Percentiles rank a stretch among this genome's conserved stretches.
These are phyloP conservation scores for Apamea anceps DNA, from an alignment of 2,888 invertebrate genomes.

Conservation along the genomic window DNA sequence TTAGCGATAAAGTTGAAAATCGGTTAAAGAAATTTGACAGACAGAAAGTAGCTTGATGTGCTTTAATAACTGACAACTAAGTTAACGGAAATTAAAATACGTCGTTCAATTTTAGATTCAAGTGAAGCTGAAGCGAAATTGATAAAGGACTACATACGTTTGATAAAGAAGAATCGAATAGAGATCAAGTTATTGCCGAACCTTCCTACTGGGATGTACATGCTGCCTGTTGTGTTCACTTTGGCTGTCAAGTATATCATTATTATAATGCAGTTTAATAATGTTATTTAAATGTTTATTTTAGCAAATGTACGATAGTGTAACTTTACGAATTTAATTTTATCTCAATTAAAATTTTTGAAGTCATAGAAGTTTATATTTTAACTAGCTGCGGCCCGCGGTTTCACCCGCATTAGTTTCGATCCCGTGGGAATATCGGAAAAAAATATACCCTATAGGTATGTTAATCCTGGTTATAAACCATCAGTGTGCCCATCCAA, in stretches of 20 bases:
- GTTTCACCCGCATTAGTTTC: too few species aligned
- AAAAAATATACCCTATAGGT: too few species aligned
- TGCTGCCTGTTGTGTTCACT: slow-evolving; percentile 13
- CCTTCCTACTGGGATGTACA: slow-evolving; percentile 19
- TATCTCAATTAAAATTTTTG: neutral
- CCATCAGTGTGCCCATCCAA: too few species aligned
- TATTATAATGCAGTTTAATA: slow-evolving; percentile 42
- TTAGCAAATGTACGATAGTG: neutral
- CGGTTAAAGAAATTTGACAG: too few species aligned
- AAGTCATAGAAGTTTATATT: too few species aligned
- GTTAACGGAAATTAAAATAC: neutral
- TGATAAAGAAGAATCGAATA: slow-evolving; percentile 33
- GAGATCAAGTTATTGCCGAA: slow-evolving; percentile 31
- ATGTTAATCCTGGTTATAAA: too few species aligned
- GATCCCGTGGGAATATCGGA: too few species aligned
- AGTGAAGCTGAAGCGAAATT: slow-evolving; percentile 18
- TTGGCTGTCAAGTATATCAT: slow-evolving; percentile 30
- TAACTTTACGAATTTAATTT: neutral
- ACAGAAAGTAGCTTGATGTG: too few species aligned
- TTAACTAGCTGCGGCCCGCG: too few species aligned
- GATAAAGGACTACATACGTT: slow-evolving; percentile 35
- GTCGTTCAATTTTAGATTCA: slow-evolving; percentile 20
- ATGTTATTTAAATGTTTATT: slow-evolving; percentile 15
- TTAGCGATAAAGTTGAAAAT: too few species aligned
- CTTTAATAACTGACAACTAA: too few species aligned